Base-by-base conservation (phyloP, 2,888 invertebrate species). In the Microctonus brassicae region DNA sequence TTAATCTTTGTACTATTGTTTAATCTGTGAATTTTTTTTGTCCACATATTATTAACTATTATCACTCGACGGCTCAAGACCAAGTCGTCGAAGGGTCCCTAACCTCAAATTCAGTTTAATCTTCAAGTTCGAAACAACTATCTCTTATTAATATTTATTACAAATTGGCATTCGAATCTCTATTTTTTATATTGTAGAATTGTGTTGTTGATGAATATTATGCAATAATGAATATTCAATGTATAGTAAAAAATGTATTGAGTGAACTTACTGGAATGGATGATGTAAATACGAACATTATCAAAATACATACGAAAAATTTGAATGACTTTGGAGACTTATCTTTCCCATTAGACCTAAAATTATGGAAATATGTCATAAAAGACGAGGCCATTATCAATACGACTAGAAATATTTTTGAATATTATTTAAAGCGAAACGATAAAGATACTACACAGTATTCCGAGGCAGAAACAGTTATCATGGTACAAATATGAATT, bases 301-400 rank as follows among this genome's bases (percentile, higher is more conserved):
- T 93, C 42, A 91, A 91, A 85, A 89, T 89, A 80, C 92, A 93
- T 80, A 89, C 86, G 0, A 90, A 90, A 76, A 90, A 91, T 76
- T 84, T 93, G 6, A 39, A 20, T 39, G 26, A 36, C 42, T 84
- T 89, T 55, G 94, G 94, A 9, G 94, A 94, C 75, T 86, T 93
- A 4, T 92, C 92, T 87, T 92, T 93, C 85, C 90, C 92, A 10
- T 85, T 89, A 70, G 88, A 88, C 61, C 79, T 89, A 24, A 88
- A 89, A 78, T 90, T 90, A 65, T 94, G 94, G 94, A 87, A 88
- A 68, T 88, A 87, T 74, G 84, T 87, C 75, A 79, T 88, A 60
- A 7, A 69, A 33, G 33, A 53, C 24, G 29, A 76, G 24, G 20
- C 64, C 3, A 73, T 75, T 10, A 52, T 67, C 34, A 72, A 64